Percentiles rank a stretch among this genome's conserved stretches.
Conservation (phyloP, 2,797 vertebrate genomes). For the Microctenopoma lineatum region DNA sequence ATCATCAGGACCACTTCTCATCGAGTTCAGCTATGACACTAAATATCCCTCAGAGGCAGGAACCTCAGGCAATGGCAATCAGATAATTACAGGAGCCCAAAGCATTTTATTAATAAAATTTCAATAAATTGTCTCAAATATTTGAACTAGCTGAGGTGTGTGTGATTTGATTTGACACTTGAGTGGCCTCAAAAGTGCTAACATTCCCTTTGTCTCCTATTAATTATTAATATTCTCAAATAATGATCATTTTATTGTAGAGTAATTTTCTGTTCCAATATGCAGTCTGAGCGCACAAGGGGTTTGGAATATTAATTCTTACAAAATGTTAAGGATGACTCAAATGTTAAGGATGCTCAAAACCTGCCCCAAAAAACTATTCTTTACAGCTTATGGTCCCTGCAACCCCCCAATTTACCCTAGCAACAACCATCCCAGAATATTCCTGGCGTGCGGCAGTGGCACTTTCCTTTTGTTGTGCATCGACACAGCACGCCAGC, state of each 20-base stretch:
- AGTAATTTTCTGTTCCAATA: constrained; percentile 21
- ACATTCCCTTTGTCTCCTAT: constrained; percentile 52
- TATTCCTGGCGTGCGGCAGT: constrained; percentile 45
- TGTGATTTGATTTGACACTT: constrained; percentile 65
- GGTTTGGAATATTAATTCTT: background rate
- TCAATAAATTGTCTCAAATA: constrained; percentile 74
- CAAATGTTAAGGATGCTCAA: constrained; percentile 4
- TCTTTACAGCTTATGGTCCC: constrained; percentile 28
- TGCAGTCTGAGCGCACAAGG: background rate
- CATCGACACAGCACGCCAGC: constrained; percentile 60
- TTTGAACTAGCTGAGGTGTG: constrained; percentile 60
- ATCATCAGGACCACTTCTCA: constrained; percentile 72
- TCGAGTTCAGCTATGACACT: constrained; percentile 69
- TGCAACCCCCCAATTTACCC: constrained; percentile 39
- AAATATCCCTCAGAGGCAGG: constrained; percentile 69
- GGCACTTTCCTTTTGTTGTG: constrained; percentile 49
- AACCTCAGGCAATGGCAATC: constrained; percentile 55
- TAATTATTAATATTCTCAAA: constrained; percentile 54
- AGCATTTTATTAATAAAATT: constrained; percentile 72
- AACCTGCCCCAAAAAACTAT: constrained; percentile 30
- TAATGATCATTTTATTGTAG: constrained; percentile 33
- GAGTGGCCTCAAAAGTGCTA: constrained; percentile 58
- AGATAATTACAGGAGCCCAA: constrained; percentile 67
- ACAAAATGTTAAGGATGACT: constrained; percentile 5
- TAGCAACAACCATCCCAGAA: constrained; percentile 62